Evolutionary conservation across 2,113 vertebrate species (phyloP), one percentile per base, ranked within the genome.

Genomic region (Echinops telfairi): DNA sequence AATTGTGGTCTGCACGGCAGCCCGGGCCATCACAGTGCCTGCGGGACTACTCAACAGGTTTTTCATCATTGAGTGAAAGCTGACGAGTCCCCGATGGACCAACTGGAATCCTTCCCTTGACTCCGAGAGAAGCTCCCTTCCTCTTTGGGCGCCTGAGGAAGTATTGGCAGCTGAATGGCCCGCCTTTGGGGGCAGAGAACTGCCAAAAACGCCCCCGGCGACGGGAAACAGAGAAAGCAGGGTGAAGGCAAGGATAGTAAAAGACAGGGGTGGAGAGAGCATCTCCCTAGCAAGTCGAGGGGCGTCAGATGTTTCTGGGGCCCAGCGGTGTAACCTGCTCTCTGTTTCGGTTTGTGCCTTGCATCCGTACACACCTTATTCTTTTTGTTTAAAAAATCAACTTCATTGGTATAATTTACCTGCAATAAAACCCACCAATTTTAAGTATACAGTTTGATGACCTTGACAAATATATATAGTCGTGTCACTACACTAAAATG

Each of bases 101-200:
- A 20, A n/a, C 84, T 75, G 36, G 27, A 87, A 79, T 79, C 60
- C n/a, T 95, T 73, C 84, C 40, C 68, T n/a, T n/a, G 15, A 53
- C 68, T 40, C 40, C 82, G 23, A 83, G 58, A 64, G 40, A 20
- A 53, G 47, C 47, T 53, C 27, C 29, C 58, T 77, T 40, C 3
- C 84, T 40, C 53, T 86, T 92, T 57, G 5, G 17, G 57, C 53
- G 38, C 36, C 29, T 60, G 40, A 40, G 83, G 66, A 40, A 71
- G 40, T 57, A 33, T 20, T 58, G 58, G 57, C 22, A 60, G 36
- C 57, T 92, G 31, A 87, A 78, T 43, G 15, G 76, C 81, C 80
- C 47, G 64, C 22, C 57, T 79, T 68, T 93, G 27, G 20, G 85
- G 6, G 36, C 58, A 66, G 75, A 87, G 43, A 62, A 68, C 19